Base-by-base conservation (phyloP, 2,888 invertebrate species). In the Stenoptilia bipunctidactyla region DNA sequence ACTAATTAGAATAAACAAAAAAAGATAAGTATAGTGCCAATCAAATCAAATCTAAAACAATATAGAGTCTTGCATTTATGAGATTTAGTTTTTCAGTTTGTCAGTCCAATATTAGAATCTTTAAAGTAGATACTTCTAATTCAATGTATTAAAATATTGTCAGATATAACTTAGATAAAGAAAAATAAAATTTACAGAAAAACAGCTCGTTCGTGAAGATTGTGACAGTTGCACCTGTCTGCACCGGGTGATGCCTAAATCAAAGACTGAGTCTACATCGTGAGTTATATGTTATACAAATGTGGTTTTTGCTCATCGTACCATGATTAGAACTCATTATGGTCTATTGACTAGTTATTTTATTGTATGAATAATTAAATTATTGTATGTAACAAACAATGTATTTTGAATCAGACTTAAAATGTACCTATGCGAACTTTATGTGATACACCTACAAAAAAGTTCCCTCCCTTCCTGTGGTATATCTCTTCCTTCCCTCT, bases 301-400 rank as follows among this genome's bases (percentile, higher is more conserved):
- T 42, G 46, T 43, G 46, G 49, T 47, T 51, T 61, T 73, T 75
- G 77, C 75, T 80, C 80, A 79, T 73, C 61, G 57, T 74, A 69
- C 65, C 59, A 59, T 65, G 55, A 65, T 65, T 71, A 72, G 62
- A 58, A 56, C 62, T 66, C 62, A 66, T 73, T 67, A 66, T 64
- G 69, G 79, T 80, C 77, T 82, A 73, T 80, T 76, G 80, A 76
- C 77, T 70, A 71, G 69, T 61, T 69, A 67, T 74, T 67, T 54
- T 20, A 20, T 20, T 20, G 20, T 58, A 54, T 52, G 40, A 44
- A 45, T 53, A 50, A 66, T 55, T 60, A 65, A 61, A 66, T 51
- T 53, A 62, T 58, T 55, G 50, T n/a, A 20, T 20, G 49, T 46
- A 49, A 46, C 45, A 51, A 14, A n/a, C 1, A 33, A 34, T 25